These are phyloP conservation scores for Zeuzera pyrina DNA, from an alignment of 2,888 invertebrate species.

Conservation along the genomic window DNA sequence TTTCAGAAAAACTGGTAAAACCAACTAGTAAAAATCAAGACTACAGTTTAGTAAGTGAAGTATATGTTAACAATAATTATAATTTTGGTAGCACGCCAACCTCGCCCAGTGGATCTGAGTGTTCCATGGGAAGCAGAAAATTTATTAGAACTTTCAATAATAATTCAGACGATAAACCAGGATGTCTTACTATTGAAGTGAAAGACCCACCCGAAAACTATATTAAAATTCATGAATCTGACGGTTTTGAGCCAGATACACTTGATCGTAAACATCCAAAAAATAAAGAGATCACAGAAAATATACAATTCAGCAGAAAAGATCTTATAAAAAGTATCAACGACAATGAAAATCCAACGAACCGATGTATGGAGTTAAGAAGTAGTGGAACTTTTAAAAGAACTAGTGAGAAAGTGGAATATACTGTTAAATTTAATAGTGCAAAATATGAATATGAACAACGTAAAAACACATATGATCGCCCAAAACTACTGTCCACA, in stretches of 20 bases:
- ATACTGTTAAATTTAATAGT: conserved; percentile 74
- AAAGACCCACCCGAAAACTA: conserved; percentile 86
- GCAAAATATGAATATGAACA: conserved; percentile 83
- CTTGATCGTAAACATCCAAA: conserved; percentile 82
- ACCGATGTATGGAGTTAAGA: conserved; percentile 74
- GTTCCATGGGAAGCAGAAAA: conserved; percentile 72
- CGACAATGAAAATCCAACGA: conserved; percentile 24
- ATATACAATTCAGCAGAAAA: conserved; percentile 43
- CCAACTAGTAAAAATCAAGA: conserved; percentile 58
- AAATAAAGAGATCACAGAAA: conserved; percentile 41
- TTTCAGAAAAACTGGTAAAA: conserved; percentile 23
- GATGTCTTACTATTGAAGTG: conserved; percentile 87
- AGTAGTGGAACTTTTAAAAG: conserved; percentile 82
- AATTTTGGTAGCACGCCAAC: conserved; percentile 75
- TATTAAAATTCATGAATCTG: conserved; percentile 83
- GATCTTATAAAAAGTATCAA: conserved; percentile 39
- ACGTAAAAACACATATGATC: conserved; percentile 59
- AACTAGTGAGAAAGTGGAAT: conserved; percentile 42
- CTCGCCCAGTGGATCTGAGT: conserved; percentile 72
- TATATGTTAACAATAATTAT: conserved; percentile 84
- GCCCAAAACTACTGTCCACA: conserved; percentile 42
- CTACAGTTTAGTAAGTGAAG: conserved; percentile 83
- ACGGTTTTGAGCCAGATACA: conserved; percentile 89
- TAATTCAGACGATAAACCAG: conserved; percentile 75
- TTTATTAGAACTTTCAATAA: conserved; percentile 69